phyloP scores from a whole-genome alignment of 2,113 vertebrate species.

The Panthera uncia region DNA sequence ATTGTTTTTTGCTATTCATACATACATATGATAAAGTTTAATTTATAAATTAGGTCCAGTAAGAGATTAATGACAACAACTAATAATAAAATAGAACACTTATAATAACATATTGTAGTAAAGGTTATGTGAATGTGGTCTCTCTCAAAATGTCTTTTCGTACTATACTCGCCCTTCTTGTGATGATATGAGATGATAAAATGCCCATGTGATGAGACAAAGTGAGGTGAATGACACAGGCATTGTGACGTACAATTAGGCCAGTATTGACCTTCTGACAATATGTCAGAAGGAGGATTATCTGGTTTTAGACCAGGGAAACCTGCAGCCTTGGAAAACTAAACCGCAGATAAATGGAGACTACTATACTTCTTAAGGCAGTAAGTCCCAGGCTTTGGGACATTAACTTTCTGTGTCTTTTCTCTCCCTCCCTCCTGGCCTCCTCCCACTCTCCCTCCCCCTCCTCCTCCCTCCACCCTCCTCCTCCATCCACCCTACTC shows the following conservation, averaged over 20 bases:
- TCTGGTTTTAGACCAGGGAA: background rate
- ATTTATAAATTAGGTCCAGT: background rate
- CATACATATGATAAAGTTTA: background rate
- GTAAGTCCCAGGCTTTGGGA: background rate
- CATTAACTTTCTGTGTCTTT: background rate
- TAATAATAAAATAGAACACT: background rate
- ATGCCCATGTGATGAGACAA: background rate
- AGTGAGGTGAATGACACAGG: background rate
- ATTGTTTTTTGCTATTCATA: background rate
- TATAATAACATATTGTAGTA: background rate
- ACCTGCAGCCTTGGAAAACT: background rate
- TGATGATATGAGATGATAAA: background rate
- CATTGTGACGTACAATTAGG: background rate
- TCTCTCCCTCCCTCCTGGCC: background rate
- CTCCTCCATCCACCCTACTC: fast-evolving
- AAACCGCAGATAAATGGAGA: background rate
- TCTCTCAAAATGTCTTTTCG: background rate
- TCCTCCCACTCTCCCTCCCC: no score
- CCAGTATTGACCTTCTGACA: background rate
- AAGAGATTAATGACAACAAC: background rate
- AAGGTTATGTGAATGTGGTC: background rate
- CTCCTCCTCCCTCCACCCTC: no score
- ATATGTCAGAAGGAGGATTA: background rate
- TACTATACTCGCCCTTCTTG: background rate
- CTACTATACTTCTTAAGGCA: background rate